Evolutionary conservation across 2,888 invertebrate species (phyloP).

Genomic region (Phyllotreta striolata): DNA sequence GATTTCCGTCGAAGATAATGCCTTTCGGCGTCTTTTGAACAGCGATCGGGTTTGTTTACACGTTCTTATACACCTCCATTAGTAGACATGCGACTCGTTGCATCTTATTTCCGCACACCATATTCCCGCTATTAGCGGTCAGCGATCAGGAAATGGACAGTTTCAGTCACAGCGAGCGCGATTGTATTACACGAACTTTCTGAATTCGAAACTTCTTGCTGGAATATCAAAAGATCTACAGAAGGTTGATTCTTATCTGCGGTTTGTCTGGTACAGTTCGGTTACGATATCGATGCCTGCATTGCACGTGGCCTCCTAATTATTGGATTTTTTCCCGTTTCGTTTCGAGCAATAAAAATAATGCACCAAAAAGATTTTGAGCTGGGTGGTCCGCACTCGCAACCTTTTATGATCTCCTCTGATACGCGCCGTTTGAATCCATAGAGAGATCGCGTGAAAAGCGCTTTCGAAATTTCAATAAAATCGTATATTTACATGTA

Average conservation of each 20-base stretch:
- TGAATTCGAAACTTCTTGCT: no score
- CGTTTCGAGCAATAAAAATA: slow-evolving; percentile 49
- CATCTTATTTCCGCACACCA: no score
- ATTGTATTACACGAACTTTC: not conserved
- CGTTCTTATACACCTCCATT: slow-evolving; percentile 35
- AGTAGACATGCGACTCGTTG: slow-evolving; percentile 27
- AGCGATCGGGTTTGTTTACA: slow-evolving; percentile 43
- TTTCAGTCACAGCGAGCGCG: not conserved
- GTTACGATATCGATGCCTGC: slow-evolving; percentile 31
- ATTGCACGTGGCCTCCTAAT: slow-evolving; percentile 51
- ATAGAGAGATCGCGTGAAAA: no score
- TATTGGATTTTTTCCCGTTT: slow-evolving; percentile 49
- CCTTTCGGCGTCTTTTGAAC: slow-evolving; percentile 50
- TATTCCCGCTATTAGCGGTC: slow-evolving; percentile 32
- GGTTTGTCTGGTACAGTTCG: no score
- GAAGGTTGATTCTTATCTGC: no score
- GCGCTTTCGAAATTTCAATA: no score
- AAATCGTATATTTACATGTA: no score
- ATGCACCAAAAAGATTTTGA: slow-evolving; percentile 40
- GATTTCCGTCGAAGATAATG: slow-evolving; percentile 54
- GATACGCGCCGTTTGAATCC: slow-evolving; percentile 31
- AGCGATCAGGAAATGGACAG: slow-evolving; percentile 1
- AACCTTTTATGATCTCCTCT: slow-evolving; percentile 49
- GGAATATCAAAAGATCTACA: no score
- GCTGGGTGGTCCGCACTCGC: slow-evolving; percentile 50